Evolutionary conservation across 2,888 invertebrate genomes (phyloP).

Genomic region (Heteropelma amictum): DNA sequence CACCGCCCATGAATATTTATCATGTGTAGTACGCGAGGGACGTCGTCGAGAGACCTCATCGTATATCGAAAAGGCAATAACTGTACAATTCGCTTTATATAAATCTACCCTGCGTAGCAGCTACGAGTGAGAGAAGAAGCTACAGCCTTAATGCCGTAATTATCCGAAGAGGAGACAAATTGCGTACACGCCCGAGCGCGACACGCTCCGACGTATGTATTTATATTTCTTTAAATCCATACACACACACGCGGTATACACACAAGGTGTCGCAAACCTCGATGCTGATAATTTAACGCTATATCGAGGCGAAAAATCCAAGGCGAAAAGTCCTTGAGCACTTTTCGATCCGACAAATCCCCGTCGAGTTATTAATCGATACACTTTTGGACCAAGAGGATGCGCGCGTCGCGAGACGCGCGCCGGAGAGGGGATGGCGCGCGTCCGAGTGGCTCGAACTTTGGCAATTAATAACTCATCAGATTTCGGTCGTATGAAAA

Average conservation of each 20-base stretch:
- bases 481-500: too few relatives aligned
- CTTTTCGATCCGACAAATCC: too few relatives aligned
- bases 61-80: constrained; percentile 13
- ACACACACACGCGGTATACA: background rate
- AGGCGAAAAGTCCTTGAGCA: constrained; percentile 30
- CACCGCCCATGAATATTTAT: background rate
- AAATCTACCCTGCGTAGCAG: constrained; percentile 33
- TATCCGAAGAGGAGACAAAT: constrained; percentile 75
- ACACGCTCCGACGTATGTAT: constrained; percentile 62
- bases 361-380: too few relatives aligned
- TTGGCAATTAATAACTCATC: too few relatives aligned
- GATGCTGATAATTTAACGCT: too few relatives aligned
- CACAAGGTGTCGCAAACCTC: too few relatives aligned
- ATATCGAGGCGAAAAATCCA: too few relatives aligned
- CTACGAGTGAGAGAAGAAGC: constrained; percentile 39
- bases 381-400: too few relatives aligned
- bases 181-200: constrained; percentile 73
- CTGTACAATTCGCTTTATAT: constrained; percentile 25
- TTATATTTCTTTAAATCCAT: background rate
- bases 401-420: too few relatives aligned
- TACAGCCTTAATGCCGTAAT: constrained; percentile 71
- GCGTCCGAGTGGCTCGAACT: too few relatives aligned
- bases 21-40: background rate
- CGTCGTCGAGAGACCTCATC: background rate
- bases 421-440: too few relatives aligned